Evolutionary conservation across 2,888 invertebrate genomes (phyloP).

Genomic region (Phrixothrix hirtus): DNA sequence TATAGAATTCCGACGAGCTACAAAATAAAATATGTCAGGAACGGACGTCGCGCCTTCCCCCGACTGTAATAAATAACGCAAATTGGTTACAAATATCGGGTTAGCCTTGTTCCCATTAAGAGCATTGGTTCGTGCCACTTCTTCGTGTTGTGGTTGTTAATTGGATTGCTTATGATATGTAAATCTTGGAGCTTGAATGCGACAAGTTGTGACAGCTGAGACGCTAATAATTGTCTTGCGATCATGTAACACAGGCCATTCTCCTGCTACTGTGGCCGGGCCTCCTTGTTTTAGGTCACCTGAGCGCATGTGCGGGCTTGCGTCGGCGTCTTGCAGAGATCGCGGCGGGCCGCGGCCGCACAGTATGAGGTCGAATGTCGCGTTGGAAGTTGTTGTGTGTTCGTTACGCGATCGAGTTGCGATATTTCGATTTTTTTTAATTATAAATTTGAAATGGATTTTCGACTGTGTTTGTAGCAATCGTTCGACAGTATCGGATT

Average conservation of each 20-base stretch:
- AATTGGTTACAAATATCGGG: conserved; percentile 14
- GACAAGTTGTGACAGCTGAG: conserved; percentile 22
- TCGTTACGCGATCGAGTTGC: conserved; percentile 14
- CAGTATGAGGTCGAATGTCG: conserved; percentile 36
- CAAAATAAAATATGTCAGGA: conserved; percentile 13
- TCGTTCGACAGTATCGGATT: neutral
- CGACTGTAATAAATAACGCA: conserved; percentile 13
- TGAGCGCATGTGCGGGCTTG: conserved; percentile 30
- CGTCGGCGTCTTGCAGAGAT: conserved; percentile 30
- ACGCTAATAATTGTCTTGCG: conserved; percentile 23
- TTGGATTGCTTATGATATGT: conserved; percentile 16
- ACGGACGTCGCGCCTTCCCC: conserved; percentile 8
- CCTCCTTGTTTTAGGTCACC: conserved; percentile 13
- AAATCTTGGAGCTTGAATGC: conserved; percentile 18
- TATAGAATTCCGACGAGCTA: conserved; percentile 7
- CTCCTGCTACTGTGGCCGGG: conserved; percentile 22
- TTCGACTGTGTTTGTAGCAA: neutral
- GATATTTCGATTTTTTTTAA: conserved; percentile 10
- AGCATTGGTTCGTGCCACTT: conserved; percentile 11
- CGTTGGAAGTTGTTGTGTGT: conserved; percentile 15
- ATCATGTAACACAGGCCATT: conserved; percentile 14
- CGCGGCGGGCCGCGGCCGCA: conserved; percentile 33
- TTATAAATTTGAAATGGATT: too few relatives aligned
- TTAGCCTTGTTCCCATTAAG: conserved; percentile 18
- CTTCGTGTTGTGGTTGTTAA: conserved; percentile 13